phyloP scores from a whole-genome alignment of 2,888 invertebrate genomes.

The Carabus problematicus region DNA sequence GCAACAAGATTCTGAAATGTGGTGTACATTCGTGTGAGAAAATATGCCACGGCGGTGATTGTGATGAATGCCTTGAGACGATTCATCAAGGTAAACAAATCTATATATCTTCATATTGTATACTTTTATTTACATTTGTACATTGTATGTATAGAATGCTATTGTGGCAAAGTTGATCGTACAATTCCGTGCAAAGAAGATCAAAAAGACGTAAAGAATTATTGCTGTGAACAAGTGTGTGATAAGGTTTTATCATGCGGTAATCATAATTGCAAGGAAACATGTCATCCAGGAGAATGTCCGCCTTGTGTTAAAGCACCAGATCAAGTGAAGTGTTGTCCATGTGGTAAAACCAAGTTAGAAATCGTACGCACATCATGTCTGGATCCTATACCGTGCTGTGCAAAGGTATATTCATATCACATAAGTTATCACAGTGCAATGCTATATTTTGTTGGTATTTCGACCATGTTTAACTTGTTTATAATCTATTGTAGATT shows the following conservation, averaged over 20 bases:
- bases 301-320: conserved; percentile 70
- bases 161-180: conserved; percentile 71
- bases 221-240: conserved; percentile 70
- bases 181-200: conserved; percentile 70
- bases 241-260: conserved; percentile 68
- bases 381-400: conserved; percentile 82
- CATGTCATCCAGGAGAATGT: conserved; percentile 76
- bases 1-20: conserved; percentile 79
- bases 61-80: conserved; percentile 72
- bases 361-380: conserved; percentile 68
- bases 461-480: conserved; percentile 4
- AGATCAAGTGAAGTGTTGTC: conserved; percentile 70
- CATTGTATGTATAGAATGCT: conserved; percentile 64
- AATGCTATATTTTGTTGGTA: no score
- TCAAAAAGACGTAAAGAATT: conserved; percentile 59
- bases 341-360: conserved; percentile 74
- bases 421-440: no score
- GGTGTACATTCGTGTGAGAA: conserved; percentile 75
- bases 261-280: conserved; percentile 70
- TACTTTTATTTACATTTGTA: neutral
- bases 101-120: neutral
- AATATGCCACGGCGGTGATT: conserved; percentile 82
- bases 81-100: conserved; percentile 68
- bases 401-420: conserved; percentile 65
- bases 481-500: conserved; percentile 53